Evolutionary conservation across 2,888 invertebrate genomes (phyloP).

Genomic region (Ochlodes sylvanus): DNA sequence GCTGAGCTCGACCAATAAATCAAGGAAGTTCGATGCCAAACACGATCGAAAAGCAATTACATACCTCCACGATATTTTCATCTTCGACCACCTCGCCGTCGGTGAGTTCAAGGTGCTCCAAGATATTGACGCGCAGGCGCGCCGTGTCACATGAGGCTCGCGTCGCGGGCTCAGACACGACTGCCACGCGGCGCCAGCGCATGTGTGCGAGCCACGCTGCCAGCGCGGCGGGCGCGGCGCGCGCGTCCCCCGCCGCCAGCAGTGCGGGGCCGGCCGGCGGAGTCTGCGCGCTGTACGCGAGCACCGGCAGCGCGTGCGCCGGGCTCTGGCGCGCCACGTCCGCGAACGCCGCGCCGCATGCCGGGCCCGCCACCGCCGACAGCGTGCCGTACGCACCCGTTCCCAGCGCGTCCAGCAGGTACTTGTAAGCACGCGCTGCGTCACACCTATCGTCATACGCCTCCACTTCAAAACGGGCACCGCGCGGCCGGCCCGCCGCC

Average conservation of each 20-base stretch:
- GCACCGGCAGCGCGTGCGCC: conserved; percentile 61
- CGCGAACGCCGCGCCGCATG: conserved; percentile 68
- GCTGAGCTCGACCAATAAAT: too few relatives aligned
- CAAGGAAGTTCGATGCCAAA: too few relatives aligned
- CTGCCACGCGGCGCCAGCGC: conserved; percentile 65
- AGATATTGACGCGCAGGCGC: conserved; percentile 55
- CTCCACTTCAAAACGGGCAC: conserved; percentile 59
- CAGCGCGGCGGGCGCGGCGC: conserved; percentile 43
- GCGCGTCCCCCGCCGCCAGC: conserved; percentile 56
- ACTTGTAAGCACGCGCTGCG: conserved; percentile 63
- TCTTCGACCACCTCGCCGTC: conserved; percentile 60
- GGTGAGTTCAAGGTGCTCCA: conserved; percentile 61
- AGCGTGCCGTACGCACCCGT: conserved; percentile 64
- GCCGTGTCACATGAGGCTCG: conserved; percentile 57
- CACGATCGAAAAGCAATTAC: background rate
- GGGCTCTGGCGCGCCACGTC: conserved; percentile 66
- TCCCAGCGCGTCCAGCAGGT: conserved; percentile 64
- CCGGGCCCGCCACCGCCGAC: conserved; percentile 68
- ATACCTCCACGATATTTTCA: conserved; percentile 39
- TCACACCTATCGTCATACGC: conserved; percentile 66
- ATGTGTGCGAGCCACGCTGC: conserved; percentile 52
- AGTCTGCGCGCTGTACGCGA: conserved; percentile 65
- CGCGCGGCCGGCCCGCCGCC: conserved; percentile 19
- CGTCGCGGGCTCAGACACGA: conserved; percentile 63
- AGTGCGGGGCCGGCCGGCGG: conserved; percentile 50